Percentiles rank a stretch among this genome's conserved stretches.
Evolutionary conservation across 2,113 vertebrate genomes (phyloP).

Genomic region (Piaya cayana): DNA sequence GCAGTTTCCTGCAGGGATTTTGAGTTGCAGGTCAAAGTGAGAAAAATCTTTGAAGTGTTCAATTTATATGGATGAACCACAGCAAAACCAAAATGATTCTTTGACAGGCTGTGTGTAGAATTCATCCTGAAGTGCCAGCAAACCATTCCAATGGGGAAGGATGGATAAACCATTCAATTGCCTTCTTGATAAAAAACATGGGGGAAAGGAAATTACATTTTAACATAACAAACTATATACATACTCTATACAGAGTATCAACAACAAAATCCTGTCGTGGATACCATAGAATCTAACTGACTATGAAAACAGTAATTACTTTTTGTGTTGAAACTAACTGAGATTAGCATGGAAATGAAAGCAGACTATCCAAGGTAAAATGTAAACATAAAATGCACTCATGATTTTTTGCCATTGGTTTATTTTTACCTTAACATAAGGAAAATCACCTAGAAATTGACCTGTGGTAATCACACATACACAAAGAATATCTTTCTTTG

Average conservation of each 20-base stretch:
- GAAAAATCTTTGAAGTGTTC: conserved; percentile 35
- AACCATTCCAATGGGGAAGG: neutral
- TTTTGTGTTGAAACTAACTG: neutral
- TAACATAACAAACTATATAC: neutral
- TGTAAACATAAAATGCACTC: neutral
- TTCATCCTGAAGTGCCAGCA: neutral
- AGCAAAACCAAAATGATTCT: conserved; percentile 3
- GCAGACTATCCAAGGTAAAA: neutral
- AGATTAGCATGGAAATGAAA: neutral
- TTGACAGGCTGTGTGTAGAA: neutral
- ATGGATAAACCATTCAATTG: neutral
- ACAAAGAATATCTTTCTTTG: neutral
- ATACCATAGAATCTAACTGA: neutral
- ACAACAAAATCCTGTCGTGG: neutral
- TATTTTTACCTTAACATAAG: neutral
- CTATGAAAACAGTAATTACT: neutral
- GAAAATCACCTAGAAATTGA: neutral
- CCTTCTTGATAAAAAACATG: neutral
- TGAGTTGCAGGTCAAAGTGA: neutral
- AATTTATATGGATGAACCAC: conserved; percentile 1
- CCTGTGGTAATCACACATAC: neutral
- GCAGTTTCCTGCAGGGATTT: conserved; percentile 1
- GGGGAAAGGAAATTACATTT: neutral
- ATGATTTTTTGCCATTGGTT: neutral
- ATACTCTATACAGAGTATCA: neutral